Base-by-base conservation (phyloP, 2,888 invertebrate genomes). In the Drosophila formosana region DNA sequence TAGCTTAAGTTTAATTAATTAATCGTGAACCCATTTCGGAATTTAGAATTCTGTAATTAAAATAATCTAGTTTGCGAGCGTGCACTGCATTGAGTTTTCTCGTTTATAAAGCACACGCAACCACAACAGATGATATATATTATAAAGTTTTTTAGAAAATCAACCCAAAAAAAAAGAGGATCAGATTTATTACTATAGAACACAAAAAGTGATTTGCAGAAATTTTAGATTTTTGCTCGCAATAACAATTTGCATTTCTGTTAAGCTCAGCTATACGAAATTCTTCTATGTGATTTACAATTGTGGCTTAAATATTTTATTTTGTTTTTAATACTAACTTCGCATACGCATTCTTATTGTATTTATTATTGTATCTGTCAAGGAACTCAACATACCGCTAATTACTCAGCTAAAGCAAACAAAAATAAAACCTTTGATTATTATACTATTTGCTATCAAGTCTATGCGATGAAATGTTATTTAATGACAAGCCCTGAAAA, bases 241-340 rank as follows among this genome's bases (percentile, higher is more conserved):
- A 30, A 47, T 28, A 46, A 26, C 11, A 11, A 37, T 49, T 28
- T 9, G 39, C 28, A 37, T 41, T 62, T 52, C n/a, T 26, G 23
- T 46, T 32, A 57, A 45, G 43, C 32, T 63, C 56, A 39, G 56
- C 55, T 64, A 68, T 63, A 62, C 55, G 34, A 45, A 68, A 65
- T 75, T 80, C 41, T 60, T 70, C 76, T 26, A 87, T 84, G 84
- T 85, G 84, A 87, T 85, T 85, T 80, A 71, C 61, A 78, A 82
- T 72, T 82, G 84, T 85, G 84, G 87, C 84, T 87, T 87, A 67
- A 3, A n/a, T 9, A 25, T 56, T 69, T 86, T 69, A 37, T 37
- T 37, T 37, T 37, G 11, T 37, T 68, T 66, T 78, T 75, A 34
- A 53, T 37, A 70, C 62, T 72, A 58, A 37, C 64, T 66, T 78